phyloP scores from a whole-genome alignment of 2,888 invertebrate genomes.

The Leucoma salicis region DNA sequence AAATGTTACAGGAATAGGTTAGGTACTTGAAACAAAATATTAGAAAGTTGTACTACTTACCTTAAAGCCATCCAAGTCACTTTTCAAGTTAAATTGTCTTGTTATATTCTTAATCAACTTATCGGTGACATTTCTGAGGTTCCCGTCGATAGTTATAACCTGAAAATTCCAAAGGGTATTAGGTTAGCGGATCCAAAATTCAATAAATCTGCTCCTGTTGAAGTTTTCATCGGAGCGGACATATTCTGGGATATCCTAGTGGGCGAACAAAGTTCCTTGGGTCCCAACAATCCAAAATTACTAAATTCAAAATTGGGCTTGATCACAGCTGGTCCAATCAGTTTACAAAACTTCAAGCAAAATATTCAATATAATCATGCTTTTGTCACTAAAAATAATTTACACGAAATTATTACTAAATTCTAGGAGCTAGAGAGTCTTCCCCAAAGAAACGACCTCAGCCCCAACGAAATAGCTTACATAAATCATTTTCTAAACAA shows the following conservation, averaged over 20 bases:
- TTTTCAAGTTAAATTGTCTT: neutral
- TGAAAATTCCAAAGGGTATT: constrained; percentile 2
- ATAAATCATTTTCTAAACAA: constrained; percentile 7
- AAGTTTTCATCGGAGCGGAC: constrained; percentile 21
- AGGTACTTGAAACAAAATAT: neutral
- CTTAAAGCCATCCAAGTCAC: constrained; percentile 2
- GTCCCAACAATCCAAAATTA: constrained; percentile 9
- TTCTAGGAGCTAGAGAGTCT: constrained; percentile 13
- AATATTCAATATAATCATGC: neutral
- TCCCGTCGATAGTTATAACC: neutral
- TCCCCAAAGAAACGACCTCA: neutral
- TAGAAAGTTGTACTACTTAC: constrained; percentile 4
- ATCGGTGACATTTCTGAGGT: constrained; percentile 2
- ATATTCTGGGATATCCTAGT: constrained; percentile 22
- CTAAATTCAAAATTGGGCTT: constrained; percentile 17
- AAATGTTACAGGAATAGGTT: constrained; percentile 9
- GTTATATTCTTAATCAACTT: neutral
- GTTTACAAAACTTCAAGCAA: neutral
- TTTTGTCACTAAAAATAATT: neutral
- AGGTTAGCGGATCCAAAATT: constrained; percentile 18
- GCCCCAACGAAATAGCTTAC: constrained; percentile 3
- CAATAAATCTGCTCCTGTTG: constrained; percentile 13
- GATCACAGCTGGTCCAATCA: constrained; percentile 19
- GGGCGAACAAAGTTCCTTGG: constrained; percentile 10
- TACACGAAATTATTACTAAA: constrained; percentile 2